A percentile compares a stretch with the other conserved stretches of the same genome.
Conservation (phyloP, 1,140 invertebrate genomes). For the Aphidius ervi region DNA sequence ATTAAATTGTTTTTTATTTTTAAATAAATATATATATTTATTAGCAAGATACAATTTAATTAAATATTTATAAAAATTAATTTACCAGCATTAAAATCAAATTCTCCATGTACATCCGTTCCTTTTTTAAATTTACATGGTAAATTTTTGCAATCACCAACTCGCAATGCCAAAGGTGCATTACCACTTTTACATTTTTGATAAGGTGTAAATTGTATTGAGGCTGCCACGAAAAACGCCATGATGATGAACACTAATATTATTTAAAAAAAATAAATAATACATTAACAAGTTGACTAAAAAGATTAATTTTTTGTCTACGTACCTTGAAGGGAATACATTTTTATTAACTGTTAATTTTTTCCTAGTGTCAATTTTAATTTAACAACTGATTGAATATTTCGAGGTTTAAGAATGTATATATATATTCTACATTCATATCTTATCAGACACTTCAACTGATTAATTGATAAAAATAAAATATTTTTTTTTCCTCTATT, state of each 20-base stretch:
- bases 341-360: no score
- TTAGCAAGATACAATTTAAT: not conserved
- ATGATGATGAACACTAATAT: conserved; percentile 26
- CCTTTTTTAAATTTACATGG: conserved; percentile 32
- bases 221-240: conserved; percentile 26
- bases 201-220: conserved; percentile 24
- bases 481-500: no score
- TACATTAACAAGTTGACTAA: no score
- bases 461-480: no score
- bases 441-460: no score
- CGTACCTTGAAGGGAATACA: no score
- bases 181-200: conserved; percentile 17
- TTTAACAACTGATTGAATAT: no score
- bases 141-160: conserved; percentile 25
- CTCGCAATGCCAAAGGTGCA: conserved; percentile 21
- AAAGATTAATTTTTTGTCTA: no score
- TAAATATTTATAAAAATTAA: not conserved
- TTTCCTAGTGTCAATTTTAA: no score
- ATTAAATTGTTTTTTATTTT: conserved; percentile 2
- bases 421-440: no score
- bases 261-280: not conserved
- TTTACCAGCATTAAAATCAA: conserved; percentile 35
- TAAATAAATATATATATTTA: not conserved
- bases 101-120: conserved; percentile 19
- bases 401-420: no score